Evolutionary conservation across 2,888 invertebrate species (phyloP), one percentile per base, ranked within the genome.

Genomic region (Phortica magna): DNA sequence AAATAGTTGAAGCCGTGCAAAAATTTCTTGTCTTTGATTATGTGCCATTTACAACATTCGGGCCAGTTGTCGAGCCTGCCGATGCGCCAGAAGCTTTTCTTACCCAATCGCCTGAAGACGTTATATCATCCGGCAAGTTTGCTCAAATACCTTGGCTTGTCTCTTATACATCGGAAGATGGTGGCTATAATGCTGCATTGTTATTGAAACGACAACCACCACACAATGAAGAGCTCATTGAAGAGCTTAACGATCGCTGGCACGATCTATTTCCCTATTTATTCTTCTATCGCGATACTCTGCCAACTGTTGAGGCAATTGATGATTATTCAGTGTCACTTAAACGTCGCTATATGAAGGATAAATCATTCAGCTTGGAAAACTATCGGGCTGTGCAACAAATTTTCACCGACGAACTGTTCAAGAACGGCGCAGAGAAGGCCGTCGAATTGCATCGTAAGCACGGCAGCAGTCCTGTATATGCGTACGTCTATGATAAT

Each of bases 11-110:
- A 76, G 93, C 94, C 0, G 82, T 85, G 7, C 70, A 71, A 22
- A 73, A 78, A 19, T 84, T 89, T 42, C 81, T 86, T 17, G 93
- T 93, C 61, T 94, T 93, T 92, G 89, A 94, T 22, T 95, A 95
- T 84, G 94, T 94, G 90, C 94, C 95, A 80, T 95, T 95, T 89
- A 94, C 95, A 0, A 95, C 95, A 0, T 96, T 96, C 89, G 95
- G 94, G 0, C 95, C 96, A 0, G 95, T 95, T 0, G 92, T 94
- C 0, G 96, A 96, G 83, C 90, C 93, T 0, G 76, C 89, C 0
- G 83, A 83, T n/a, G 89, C 91, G 0, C 82, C 91, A 39, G 92
- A 94, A 65, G 94, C 95, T 1, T 95, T 96, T 91, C 91, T 96
- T n/a, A 93, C 93, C 0, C 93, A 94, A 79, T 93, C 94, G 78